Base-by-base conservation (phyloP, 2,888 invertebrate species). In the Callyntrura guangdongensis region DNA sequence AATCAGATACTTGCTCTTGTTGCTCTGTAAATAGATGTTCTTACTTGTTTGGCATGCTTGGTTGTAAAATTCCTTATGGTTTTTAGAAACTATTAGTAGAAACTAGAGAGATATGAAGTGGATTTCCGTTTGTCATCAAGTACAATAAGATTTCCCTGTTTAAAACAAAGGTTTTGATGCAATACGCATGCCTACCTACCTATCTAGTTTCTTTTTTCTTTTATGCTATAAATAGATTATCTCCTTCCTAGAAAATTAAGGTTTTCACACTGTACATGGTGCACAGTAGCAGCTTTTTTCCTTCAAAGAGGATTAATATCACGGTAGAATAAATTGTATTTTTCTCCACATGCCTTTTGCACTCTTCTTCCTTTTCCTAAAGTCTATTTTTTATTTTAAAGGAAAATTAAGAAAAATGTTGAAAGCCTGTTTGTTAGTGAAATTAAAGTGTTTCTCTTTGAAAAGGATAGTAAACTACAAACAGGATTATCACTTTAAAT, bases 381-480 rank as follows among this genome's bases (percentile, higher is more conserved):
- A 83, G n/a, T 9, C n/a, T 2, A 8, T 77, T 77, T 77, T 56
- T 84, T 22, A 59, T 53, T n/a, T 64, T 25, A 17, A 14, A 12
- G 9, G 25, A 77, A 72, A 56, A 82, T 25, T 6, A 72, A 36
- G 47, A 22, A 61, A 83, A 53, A 64, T 61, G n/a, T 69, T 27
- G 5, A 67, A 84, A 89, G 77, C 77, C 84, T 89, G 79, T 77
- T 64, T 89, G 79, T 77, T 64, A 84, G 89, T 84, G 89, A 89
- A 89, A 89, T 89, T 83, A 22, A 87, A 89, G 56, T 67, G 67
- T 84, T 84, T 89, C 67, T 53, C 74, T 61, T 89, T 89, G 64
- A 77, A 77, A 85, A 64, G 22, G 72, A 88, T 47, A 88, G 72
- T n/a, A 67, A 22, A 25, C 36, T 53, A 14, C 8, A 22, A 49